Percentiles rank a stretch among this genome's conserved stretches.
Evolutionary conservation across 2,888 invertebrate genomes (phyloP).

Genomic region (Troides oblongomaculatus): DNA sequence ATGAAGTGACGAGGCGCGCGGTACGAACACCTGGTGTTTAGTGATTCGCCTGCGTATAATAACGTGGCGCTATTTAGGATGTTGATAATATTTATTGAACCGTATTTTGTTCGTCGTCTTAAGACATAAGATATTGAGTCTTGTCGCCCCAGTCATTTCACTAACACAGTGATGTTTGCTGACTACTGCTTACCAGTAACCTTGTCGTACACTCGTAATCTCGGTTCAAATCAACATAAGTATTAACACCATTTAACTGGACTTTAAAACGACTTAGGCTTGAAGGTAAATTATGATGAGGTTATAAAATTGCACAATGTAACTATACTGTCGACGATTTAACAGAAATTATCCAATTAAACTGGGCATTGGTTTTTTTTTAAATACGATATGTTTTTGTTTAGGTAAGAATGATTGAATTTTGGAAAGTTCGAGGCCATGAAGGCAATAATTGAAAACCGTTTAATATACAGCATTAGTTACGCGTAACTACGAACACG

Average conservation of each 20-base stretch:
- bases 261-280: background rate
- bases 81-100: too few species aligned
- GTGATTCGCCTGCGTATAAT: too few species aligned
- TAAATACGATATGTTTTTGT: background rate
- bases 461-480: background rate
- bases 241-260: background rate
- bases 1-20: too few species aligned
- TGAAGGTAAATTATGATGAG: background rate
- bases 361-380: background rate
- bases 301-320: background rate
- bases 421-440: conserved; percentile 14
- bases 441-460: background rate
- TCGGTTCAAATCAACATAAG: too few species aligned
- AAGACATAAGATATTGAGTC: too few species aligned
- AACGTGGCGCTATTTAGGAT: too few species aligned
- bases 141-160: too few species aligned
- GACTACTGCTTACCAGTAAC: too few species aligned
- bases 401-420: background rate
- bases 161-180: too few species aligned
- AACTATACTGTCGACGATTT: background rate
- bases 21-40: too few species aligned
- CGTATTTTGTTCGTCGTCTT: too few species aligned
- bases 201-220: too few species aligned
- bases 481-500: background rate
- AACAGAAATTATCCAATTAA: conserved; percentile 2